Base-by-base conservation (phyloP, 2,888 invertebrate species). In the Andrena haemorrhoa region DNA sequence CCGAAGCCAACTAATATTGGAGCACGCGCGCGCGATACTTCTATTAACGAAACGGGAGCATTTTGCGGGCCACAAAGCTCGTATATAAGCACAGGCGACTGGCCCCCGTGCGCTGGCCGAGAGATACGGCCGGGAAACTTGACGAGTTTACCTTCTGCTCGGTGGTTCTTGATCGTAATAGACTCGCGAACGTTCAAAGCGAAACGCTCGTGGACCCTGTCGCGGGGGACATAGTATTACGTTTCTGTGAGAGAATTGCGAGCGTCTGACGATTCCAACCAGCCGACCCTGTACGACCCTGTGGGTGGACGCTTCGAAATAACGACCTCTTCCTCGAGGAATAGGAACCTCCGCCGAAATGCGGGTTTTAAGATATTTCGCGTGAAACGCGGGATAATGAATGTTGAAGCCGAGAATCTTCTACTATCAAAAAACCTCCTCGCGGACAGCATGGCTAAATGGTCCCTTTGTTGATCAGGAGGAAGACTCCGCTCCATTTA, bases 161-260 rank as follows among this genome's bases (percentile, higher is more conserved):
- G 16, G 47, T 20, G 83, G 23, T 75, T 69, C 73, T 75, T 65
- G 72, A 70, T 77, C 77, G 82, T 65, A 83, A 82, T 83, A 65
- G 82, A 82, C 76, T 31, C 12, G 68, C 23, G 23, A 31, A 49
- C 33, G 29, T 49, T 76, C 72, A 68, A 69, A 69, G 72, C 41
- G 23, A 6, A 56, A 20, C 16, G 51, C 79, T 65, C 26, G 26
- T 10, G 29, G 29, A 47, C 41, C 16, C 65, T 33, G 16, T 51
- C 16, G 10, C 6, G 10, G 2, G 4, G 29, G 31, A 68, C 66
- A 63, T 35, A 77, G 63, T 79, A 79, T 82, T 75, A 66, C 73
- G 56, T 79, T 41, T 69, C 76, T 29, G 35, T 8, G 58, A 68
- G 23, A 16, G 47, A 26, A 41, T 31, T 49, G 33, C 26, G 10